Evolutionary conservation across 1,140 invertebrate genomes (phyloP), one percentile per base, ranked within the genome.

Genomic region (Periplaneta americana): DNA sequence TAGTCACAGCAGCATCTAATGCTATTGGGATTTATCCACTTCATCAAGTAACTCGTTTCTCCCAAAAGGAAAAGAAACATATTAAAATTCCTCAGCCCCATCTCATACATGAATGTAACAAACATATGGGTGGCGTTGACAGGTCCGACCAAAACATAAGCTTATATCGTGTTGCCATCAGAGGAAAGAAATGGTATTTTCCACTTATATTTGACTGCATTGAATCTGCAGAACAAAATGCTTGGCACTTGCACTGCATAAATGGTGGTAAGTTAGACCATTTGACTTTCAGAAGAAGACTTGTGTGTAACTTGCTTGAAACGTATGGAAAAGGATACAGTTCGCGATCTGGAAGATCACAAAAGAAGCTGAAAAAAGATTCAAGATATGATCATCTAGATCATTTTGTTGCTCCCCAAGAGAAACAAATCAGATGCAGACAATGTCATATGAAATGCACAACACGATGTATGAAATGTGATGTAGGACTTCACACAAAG

Each of bases 181-280:
- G 85, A 35, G 86, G 84, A 74, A 87, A 87, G 80, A 87, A 87
- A 84, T 86, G 85, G 85, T 87, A 85, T 82, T 85, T 84, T 80
- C 84, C 85, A 33, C 76, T 87, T n/a, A 66, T 86, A 66, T 57
- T 34, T 18, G 83, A 86, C 81, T 85, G 82, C 75, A 22, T 87
- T 10, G 85, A 87, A 82, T 83, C 86, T 81, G 83, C 85, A 32
- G 78, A 85, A 22, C 85, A 87, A 80, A 87, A 87, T 83, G 84
- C 85, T 18, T 87, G 86, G 86, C 85, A 85, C 34, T 37, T 87
- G 17, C 83, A 87, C 75, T 75, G 82, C 31, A 22, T 36, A 18
- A 81, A 85, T 83, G 81, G 82, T n/a, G 84, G 84, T 32, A 82
- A 78, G 34, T 33, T 84, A 57, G 84, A 86, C 39, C 82, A 84